Evolutionary conservation across 2,888 invertebrate genomes (phyloP).

Genomic region (Odontocerum albicorne): DNA sequence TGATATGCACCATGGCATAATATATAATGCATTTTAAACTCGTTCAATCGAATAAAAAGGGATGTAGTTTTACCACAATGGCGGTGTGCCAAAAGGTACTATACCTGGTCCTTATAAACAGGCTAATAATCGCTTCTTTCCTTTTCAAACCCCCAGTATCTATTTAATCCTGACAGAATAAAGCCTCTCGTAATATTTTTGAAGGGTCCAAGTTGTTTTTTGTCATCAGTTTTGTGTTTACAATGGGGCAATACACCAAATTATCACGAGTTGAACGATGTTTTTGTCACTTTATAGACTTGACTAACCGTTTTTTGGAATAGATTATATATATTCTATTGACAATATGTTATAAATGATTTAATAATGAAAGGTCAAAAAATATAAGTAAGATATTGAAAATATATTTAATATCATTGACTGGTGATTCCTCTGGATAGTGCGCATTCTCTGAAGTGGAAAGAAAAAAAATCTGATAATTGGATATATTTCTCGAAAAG

Average conservation of each 20-base stretch:
- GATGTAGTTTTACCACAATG: constrained; percentile 31
- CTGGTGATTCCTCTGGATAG: too few species aligned
- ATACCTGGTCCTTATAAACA: constrained; percentile 18
- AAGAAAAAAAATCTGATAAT: too few species aligned
- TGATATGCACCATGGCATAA: constrained; percentile 20
- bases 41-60: constrained; percentile 27
- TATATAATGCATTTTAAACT: constrained; percentile 22
- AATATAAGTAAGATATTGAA: too few species aligned
- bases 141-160: constrained; percentile 26
- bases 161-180: constrained; percentile 32
- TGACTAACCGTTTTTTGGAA: neutral
- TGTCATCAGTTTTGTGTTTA: constrained; percentile 2
- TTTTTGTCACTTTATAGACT: neutral
- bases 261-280: constrained; percentile 5
- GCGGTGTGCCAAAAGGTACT: constrained; percentile 23
- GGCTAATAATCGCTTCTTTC: constrained; percentile 19
- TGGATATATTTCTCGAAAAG: too few species aligned
- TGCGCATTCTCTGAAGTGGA: too few species aligned
- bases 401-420: too few species aligned
- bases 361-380: too few species aligned
- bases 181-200: neutral
- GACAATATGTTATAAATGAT: neutral
- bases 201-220: neutral
- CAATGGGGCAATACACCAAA: neutral
- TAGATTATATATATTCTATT: neutral